phyloP scores from a whole-genome alignment of 2,888 invertebrate species.

The Pristionchus exspectatus region DNA sequence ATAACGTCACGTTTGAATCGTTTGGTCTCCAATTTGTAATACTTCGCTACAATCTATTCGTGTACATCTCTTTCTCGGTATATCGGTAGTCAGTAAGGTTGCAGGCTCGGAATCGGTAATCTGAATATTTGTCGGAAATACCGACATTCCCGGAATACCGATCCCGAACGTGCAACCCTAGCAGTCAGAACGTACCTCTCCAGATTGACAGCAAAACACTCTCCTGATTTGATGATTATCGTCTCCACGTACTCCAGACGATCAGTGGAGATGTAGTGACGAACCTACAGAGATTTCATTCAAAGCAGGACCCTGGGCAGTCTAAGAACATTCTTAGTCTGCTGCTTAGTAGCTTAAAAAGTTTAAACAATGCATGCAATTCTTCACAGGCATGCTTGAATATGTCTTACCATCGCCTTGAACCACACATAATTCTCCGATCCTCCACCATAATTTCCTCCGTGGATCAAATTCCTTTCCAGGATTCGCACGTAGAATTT shows the following conservation, averaged over 20 bases:
- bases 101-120: no score
- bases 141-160: no score
- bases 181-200: conserved; percentile 21
- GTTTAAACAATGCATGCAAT: no score
- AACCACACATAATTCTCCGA: conserved; percentile 5
- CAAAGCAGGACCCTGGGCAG: neutral
- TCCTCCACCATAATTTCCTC: conserved; percentile 28
- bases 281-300: neutral
- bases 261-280: conserved; percentile 42
- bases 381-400: neutral
- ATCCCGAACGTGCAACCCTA: no score
- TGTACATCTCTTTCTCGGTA: no score
- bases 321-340: no score
- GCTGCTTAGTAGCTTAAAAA: neutral
- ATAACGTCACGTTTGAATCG: neutral
- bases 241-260: conserved; percentile 44
- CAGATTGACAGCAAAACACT: conserved; percentile 24
- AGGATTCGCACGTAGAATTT: conserved; percentile 35
- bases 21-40: no score
- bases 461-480: neutral
- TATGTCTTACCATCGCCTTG: neutral
- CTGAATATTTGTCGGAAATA: no score
- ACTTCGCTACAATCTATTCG: no score
- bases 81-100: no score
- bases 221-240: neutral